Evolutionary conservation across 2,888 invertebrate species (phyloP).

Genomic region (Platycnemis pennipes): DNA sequence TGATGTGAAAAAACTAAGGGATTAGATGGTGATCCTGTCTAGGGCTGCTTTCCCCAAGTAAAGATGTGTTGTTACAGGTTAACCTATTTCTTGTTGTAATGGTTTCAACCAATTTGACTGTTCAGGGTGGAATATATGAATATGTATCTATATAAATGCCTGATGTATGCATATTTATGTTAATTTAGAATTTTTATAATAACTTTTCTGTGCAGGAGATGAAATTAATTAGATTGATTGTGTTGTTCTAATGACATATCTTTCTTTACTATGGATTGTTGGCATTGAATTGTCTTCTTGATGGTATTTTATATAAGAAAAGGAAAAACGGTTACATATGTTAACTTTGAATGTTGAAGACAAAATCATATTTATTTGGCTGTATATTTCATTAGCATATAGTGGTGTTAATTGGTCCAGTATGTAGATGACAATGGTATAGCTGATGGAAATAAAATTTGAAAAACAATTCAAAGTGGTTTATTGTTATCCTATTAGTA

Average conservation of each 20-base stretch:
- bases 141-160: not conserved
- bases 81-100: not conserved
- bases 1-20: not conserved
- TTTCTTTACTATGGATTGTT: not conserved
- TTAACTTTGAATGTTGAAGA: not conserved
- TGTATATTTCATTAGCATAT: conserved; percentile 12
- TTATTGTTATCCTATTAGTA: not conserved
- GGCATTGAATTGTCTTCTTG: not conserved
- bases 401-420: conserved; percentile 4
- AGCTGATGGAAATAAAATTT: not conserved
- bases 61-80: not conserved
- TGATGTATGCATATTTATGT: not conserved
- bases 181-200: not conserved
- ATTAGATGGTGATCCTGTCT: not conserved
- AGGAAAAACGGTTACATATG: not conserved
- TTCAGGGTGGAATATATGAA: not conserved
- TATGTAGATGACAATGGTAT: not conserved
- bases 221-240: not conserved
- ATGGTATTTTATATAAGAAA: not conserved
- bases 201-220: not conserved
- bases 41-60: not conserved
- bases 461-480: not conserved
- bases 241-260: conserved; percentile 19
- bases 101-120: not conserved
- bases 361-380: conserved; percentile 5